Evolutionary conservation across 2,113 vertebrate genomes (phyloP).

Genomic region (Cochlearius cochlearius): DNA sequence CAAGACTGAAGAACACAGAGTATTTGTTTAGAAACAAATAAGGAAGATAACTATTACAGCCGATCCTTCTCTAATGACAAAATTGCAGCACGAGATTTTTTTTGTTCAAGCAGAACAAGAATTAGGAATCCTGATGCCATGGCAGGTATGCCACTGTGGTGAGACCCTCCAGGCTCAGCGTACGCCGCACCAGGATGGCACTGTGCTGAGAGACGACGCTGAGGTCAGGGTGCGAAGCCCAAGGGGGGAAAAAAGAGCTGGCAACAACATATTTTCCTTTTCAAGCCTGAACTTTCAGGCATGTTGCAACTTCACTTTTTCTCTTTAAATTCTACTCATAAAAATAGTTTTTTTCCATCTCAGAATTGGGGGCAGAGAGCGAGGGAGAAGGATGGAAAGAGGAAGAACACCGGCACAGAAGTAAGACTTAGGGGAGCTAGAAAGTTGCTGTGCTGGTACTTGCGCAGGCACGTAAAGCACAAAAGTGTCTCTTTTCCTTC

Average conservation of each 20-base stretch:
- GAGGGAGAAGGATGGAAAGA: not conserved
- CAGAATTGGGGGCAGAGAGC: not conserved
- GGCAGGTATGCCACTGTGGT: not conserved
- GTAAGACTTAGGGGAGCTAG: not conserved
- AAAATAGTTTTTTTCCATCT: not conserved
- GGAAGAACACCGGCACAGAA: not conserved
- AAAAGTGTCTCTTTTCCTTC: not conserved
- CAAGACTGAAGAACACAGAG: not conserved
- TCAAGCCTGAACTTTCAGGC: not conserved
- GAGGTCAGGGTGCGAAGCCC: not conserved
- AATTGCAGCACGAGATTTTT: not conserved
- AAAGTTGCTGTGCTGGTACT: not conserved
- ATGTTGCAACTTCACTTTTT: not conserved
- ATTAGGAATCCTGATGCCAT: not conserved
- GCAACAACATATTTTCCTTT: not conserved
- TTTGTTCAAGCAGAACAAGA: not conserved
- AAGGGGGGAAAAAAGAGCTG: not conserved
- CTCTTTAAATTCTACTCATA: not conserved
- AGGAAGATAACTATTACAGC: not conserved
- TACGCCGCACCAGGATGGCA: rapidly evolving
- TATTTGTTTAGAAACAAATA: not conserved
- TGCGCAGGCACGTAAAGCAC: rapidly evolving
- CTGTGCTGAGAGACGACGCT: not conserved
- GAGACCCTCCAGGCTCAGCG: not conserved
- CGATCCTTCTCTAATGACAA: not conserved